A percentile compares a stretch with the other conserved stretches of the same genome.
Conservation (phyloP, 2,797 vertebrate species). For the Natrix natrix region DNA sequence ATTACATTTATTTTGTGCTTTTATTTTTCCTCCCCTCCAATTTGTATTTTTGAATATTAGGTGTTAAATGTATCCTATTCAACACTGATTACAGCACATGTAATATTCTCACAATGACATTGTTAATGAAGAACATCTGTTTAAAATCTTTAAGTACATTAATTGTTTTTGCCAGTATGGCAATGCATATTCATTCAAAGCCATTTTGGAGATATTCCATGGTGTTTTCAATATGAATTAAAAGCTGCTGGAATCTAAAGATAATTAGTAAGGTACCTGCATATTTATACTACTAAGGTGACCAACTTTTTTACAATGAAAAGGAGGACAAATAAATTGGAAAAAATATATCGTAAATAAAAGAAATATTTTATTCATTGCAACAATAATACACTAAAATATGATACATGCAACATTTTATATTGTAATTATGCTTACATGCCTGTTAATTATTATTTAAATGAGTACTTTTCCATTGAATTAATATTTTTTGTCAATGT, state of each 20-base stretch:
- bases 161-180: constrained; percentile 56
- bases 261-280: constrained; percentile 45
- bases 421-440: too few species aligned
- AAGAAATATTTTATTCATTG: too few species aligned
- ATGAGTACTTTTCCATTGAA: too few species aligned
- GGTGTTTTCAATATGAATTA: constrained; percentile 61
- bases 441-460: too few species aligned
- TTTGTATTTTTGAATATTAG: constrained; percentile 17
- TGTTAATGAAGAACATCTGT: constrained; percentile 54
- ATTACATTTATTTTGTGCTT: constrained; percentile 42
- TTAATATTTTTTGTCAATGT: too few species aligned
- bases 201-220: constrained; percentile 41
- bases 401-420: too few species aligned
- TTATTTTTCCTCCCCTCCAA: not conserved
- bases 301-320: too few species aligned
- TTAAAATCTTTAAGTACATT: constrained; percentile 56
- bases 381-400: too few species aligned
- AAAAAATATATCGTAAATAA: too few species aligned
- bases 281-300: not conserved
- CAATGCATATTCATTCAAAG: constrained; percentile 53
- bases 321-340: too few species aligned
- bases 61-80: constrained; percentile 53
- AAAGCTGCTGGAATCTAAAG: constrained; percentile 53
- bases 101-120: constrained; percentile 47
- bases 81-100: constrained; percentile 12